Evolutionary conservation across 2,113 vertebrate genomes (phyloP).

Genomic region (Megaceryle torquata): DNA sequence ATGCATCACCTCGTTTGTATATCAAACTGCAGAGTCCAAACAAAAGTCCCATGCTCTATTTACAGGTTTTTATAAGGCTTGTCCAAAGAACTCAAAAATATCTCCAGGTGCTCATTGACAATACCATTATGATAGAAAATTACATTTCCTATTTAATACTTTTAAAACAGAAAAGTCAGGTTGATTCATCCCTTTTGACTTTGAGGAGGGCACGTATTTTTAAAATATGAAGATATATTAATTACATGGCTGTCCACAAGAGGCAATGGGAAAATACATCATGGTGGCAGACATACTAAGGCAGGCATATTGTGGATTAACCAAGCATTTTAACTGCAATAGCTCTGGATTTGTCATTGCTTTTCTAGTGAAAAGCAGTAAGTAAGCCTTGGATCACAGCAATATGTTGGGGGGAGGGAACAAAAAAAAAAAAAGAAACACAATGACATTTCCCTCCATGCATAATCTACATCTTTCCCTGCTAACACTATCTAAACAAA

Average conservation of each 20-base stretch:
- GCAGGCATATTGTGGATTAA: background rate
- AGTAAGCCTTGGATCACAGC: background rate
- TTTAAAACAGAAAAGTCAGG: background rate
- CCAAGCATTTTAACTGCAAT: background rate
- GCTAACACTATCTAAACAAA: background rate
- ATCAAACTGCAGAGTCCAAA: background rate
- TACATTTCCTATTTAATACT: background rate
- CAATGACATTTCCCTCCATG: background rate
- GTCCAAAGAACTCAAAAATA: background rate
- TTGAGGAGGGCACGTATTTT: background rate
- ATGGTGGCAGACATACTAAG: background rate
- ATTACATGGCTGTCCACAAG: rapidly evolving
- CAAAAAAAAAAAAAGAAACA: background rate
- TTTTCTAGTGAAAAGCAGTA: constrained; percentile 4
- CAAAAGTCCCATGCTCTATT: background rate
- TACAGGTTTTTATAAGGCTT: background rate
- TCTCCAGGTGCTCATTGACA: background rate
- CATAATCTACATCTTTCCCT: background rate
- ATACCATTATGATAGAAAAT: background rate
- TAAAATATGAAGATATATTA: background rate
- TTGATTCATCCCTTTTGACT: background rate
- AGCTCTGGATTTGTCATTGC: background rate
- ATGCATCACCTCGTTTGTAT: background rate
- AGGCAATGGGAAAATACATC: background rate
- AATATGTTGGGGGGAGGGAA: background rate